A percentile compares a stretch with the other conserved stretches of the same genome.
phyloP scores from a whole-genome alignment of 2,113 vertebrate genomes.

The Alethe castanea region DNA sequence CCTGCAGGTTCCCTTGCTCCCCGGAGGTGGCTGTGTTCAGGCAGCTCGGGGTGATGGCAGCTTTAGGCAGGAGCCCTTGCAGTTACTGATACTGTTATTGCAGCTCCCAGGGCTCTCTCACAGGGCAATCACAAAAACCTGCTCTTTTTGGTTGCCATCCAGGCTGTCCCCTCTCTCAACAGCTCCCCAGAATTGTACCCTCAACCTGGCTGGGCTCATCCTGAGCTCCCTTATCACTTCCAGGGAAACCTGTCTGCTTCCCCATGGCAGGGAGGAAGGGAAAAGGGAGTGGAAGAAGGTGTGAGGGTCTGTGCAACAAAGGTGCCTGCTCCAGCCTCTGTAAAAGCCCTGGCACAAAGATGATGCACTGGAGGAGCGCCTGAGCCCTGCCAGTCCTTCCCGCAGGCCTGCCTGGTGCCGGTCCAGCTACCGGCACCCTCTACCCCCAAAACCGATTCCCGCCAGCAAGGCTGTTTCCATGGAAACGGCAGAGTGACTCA shows the following conservation, averaged over 20 bases:
- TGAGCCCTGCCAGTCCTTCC: not conserved
- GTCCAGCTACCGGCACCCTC: conserved; percentile 46
- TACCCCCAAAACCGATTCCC: conserved; percentile 58
- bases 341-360: not conserved
- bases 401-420: not conserved
- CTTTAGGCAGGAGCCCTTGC: not conserved
- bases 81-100: not conserved
- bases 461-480: conserved; percentile 79
- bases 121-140: not conserved
- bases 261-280: not conserved
- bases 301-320: not conserved
- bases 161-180: not conserved
- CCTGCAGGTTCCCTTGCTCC: not conserved
- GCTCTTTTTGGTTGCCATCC: not conserved
- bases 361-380: not conserved
- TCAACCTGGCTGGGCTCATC: not conserved
- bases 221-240: not conserved
- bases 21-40: accelerated
- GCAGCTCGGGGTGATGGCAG: not conserved
- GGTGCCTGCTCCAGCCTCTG: not conserved
- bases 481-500: conserved; percentile 82
- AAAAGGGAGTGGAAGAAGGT: not conserved
- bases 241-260: not conserved
- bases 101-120: not conserved
- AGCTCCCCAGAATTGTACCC: not conserved